Conservation (phyloP, 2,113 vertebrate species). For the Ovis canadensis region DNA sequence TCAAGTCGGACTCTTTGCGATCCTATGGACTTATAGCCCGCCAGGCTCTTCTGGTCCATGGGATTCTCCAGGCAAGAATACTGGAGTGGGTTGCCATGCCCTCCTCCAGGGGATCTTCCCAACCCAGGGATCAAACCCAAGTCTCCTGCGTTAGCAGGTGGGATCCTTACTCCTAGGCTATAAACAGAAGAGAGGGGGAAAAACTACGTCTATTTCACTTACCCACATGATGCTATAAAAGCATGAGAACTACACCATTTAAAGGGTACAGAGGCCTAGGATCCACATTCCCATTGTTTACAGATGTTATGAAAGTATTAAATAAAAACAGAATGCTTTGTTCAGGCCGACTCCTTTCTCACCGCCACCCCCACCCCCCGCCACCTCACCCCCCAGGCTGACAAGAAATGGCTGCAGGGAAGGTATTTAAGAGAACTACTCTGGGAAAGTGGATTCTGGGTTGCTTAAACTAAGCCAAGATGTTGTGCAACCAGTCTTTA, state of each 20-base stretch:
- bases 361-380: no score
- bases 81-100: neutral
- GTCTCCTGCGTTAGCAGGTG: neutral
- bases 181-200: neutral
- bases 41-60: neutral
- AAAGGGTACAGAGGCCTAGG: neutral
- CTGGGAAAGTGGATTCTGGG: slow-evolving; percentile 34
- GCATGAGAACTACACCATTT: slow-evolving; percentile 11
- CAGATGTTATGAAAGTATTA: slow-evolving; percentile 48
- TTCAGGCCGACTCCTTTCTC: neutral
- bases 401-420: slow-evolving; percentile 42
- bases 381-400: neutral
- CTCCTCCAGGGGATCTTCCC: neutral
- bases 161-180: neutral
- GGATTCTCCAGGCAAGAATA: neutral
- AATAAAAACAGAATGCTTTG: slow-evolving; percentile 44
- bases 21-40: neutral
- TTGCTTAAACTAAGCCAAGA: slow-evolving; percentile 26
- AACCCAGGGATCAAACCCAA: neutral
- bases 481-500: slow-evolving; percentile 52
- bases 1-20: neutral
- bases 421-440: slow-evolving; percentile 47
- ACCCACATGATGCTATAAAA: slow-evolving; percentile 22
- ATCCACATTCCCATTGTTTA: slow-evolving; percentile 6
- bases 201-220: neutral